phyloP scores from a whole-genome alignment of 2,797 vertebrate species.

The Peromyscus melanophrys region DNA sequence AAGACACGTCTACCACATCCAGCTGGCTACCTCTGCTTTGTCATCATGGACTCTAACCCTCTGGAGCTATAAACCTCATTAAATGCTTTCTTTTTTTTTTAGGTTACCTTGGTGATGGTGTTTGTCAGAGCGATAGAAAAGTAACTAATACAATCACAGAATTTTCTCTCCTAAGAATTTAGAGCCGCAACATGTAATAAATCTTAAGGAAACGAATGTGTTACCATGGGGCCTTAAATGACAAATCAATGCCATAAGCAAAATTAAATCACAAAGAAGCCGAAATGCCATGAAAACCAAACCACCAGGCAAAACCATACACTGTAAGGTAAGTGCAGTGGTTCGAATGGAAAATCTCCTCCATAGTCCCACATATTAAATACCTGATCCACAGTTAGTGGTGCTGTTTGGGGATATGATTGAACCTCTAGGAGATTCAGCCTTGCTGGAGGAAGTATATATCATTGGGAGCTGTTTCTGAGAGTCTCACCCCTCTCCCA shows the following conservation, averaged over 20 bases:
- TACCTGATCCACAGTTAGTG: neutral
- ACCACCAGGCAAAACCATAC: neutral
- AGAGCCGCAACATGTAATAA: neutral
- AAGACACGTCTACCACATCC: too few species aligned
- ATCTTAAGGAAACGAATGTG: neutral
- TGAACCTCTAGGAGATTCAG: neutral
- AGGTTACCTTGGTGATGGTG: neutral
- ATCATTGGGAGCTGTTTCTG: neutral
- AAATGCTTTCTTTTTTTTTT: neutral
- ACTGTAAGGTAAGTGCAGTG: neutral
- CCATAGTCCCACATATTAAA: neutral
- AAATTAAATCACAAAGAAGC: neutral
- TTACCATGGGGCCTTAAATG: neutral
- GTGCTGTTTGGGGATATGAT: neutral
- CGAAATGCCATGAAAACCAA: neutral
- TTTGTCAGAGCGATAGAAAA: neutral
- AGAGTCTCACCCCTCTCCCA: neutral
- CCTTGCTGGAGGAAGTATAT: neutral
- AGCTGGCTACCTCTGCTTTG: too few species aligned
- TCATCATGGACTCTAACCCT: neutral
- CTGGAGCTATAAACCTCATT: neutral
- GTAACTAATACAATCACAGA: neutral
- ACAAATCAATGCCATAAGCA: neutral
- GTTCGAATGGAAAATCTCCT: neutral
- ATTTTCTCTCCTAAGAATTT: slow-evolving; percentile 13